Conservation (phyloP, 2,113 vertebrate genomes). For the Lipotes vexillifer region DNA sequence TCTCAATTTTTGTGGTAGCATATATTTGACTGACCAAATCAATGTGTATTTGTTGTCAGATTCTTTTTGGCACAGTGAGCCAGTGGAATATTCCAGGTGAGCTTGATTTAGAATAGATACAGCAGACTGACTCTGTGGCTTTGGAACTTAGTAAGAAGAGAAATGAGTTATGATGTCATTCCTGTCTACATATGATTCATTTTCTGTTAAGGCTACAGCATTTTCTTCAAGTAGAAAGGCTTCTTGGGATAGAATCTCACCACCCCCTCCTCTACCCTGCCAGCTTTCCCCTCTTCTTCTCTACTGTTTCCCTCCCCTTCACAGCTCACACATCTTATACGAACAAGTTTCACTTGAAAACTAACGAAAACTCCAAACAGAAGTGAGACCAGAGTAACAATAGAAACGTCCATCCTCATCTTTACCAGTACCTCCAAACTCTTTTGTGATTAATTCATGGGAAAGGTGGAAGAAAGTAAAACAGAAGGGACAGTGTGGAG, state of each 20-base stretch:
- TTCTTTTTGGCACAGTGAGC: slow-evolving; percentile 14
- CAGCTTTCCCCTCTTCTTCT: background rate
- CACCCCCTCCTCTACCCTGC: background rate
- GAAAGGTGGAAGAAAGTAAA: background rate
- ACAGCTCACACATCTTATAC: background rate
- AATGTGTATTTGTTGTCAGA: slow-evolving; percentile 47
- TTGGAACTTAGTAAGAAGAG: slow-evolving; percentile 35
- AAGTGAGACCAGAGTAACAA: background rate
- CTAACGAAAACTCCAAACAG: background rate
- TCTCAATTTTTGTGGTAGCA: slow-evolving; percentile 32
- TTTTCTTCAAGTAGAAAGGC: slow-evolving; percentile 1
- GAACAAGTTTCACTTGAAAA: slow-evolving; percentile 4
- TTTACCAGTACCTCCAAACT: background rate
- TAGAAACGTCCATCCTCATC: background rate
- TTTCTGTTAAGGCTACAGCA: background rate
- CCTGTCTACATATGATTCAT: slow-evolving; percentile 49
- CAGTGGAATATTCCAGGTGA: slow-evolving; percentile 42
- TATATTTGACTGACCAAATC: slow-evolving; percentile 27
- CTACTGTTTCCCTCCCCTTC: background rate
- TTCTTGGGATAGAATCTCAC: background rate
- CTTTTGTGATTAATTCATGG: background rate
- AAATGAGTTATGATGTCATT: slow-evolving; percentile 47
- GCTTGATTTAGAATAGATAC: slow-evolving; percentile 50
- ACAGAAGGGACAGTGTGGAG: background rate
- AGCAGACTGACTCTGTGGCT: background rate